phyloP scores from a whole-genome alignment of 2,888 invertebrate species.

The Pharmacophagus antenor region DNA sequence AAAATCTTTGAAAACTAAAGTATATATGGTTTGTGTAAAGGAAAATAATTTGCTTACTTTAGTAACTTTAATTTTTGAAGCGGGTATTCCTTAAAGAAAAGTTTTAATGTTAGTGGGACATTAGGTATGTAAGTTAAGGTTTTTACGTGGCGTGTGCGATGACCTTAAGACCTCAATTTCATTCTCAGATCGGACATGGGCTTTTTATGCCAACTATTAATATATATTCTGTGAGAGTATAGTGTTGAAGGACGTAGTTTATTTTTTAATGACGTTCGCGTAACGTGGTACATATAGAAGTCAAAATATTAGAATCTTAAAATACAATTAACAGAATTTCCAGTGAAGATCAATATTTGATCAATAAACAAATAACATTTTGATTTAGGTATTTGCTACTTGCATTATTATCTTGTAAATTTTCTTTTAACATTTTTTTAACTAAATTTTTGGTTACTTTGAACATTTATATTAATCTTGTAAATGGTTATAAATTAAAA shows the following conservation, averaged over 20 bases:
- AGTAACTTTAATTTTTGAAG: not conserved
- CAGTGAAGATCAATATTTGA: not conserved
- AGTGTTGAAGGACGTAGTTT: slow-evolving; percentile 3
- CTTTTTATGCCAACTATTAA: not conserved
- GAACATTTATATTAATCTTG: too few relatives aligned
- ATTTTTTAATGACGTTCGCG: not conserved
- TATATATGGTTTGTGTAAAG: not conserved
- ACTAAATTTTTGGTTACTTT: too few relatives aligned
- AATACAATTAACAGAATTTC: not conserved
- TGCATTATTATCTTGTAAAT: not conserved
- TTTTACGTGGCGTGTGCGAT: not conserved
- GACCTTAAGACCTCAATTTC: slow-evolving; percentile 2
- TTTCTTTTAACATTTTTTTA: too few relatives aligned
- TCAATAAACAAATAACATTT: not conserved
- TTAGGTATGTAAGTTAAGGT: not conserved
- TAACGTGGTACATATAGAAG: not conserved
- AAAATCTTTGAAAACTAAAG: too few relatives aligned
- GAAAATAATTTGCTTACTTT: not conserved
- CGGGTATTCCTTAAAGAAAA: not conserved
- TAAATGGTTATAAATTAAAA: too few relatives aligned
- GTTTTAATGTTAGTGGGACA: not conserved
- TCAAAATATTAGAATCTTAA: not conserved
- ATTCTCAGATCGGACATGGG: not conserved
- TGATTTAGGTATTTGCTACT: too few relatives aligned
- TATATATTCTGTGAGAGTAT: slow-evolving; percentile 1